Percentiles rank a stretch among this genome's conserved stretches.
Conservation (phyloP, 2,888 invertebrate genomes). For the Nemotelus nigrinus region DNA sequence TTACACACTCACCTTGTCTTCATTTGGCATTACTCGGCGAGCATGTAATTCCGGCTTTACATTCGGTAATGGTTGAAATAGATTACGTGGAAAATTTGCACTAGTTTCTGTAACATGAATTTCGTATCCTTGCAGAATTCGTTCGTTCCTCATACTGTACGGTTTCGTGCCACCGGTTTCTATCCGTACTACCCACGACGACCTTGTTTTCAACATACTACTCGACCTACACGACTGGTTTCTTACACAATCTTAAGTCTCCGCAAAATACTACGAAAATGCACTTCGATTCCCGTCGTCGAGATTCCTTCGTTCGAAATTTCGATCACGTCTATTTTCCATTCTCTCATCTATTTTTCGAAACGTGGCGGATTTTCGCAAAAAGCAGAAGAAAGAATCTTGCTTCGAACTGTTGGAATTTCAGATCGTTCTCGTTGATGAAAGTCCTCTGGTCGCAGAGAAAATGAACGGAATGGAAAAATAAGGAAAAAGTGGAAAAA, state of each 20-base stretch:
- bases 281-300: constrained; percentile 16
- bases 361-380: constrained; percentile 19
- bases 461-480: constrained; percentile 30
- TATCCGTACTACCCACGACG: background rate
- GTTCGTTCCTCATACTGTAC: background rate
- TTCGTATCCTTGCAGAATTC: constrained; percentile 15
- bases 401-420: background rate
- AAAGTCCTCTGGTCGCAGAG: too few species aligned
- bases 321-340: constrained; percentile 46
- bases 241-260: too few species aligned
- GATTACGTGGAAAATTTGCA: constrained; percentile 51
- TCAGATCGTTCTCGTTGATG: too few species aligned
- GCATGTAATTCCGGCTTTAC: background rate
- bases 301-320: constrained; percentile 26
- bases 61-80: constrained; percentile 49
- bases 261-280: constrained; percentile 3
- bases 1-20: too few species aligned
- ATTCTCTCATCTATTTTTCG: constrained; percentile 37
- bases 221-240: too few species aligned
- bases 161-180: background rate
- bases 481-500: background rate
- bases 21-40: too few species aligned
- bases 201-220: background rate
- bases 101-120: constrained; percentile 36
- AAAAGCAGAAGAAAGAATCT: constrained; percentile 9